Percentiles rank a stretch among this genome's conserved stretches.
phyloP scores from a whole-genome alignment of 1,140 invertebrate species.

The Hyles euphorbiae region DNA sequence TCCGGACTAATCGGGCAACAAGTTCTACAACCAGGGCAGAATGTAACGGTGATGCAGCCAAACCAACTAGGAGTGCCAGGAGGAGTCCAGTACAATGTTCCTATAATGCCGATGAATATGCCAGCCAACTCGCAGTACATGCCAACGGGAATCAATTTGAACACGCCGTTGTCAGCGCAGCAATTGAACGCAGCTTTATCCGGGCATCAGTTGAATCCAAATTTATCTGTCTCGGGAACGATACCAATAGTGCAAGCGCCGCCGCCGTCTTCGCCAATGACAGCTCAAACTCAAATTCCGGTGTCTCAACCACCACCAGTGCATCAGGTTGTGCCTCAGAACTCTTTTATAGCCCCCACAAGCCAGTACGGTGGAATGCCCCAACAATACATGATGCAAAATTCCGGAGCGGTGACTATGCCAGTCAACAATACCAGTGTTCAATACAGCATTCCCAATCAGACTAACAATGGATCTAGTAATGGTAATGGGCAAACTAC shows the following conservation, averaged over 20 bases:
- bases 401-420: constrained; percentile 45
- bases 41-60: constrained; percentile 64
- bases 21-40: constrained; percentile 57
- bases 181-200: constrained; percentile 61
- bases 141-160: constrained; percentile 57
- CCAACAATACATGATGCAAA: constrained; percentile 62
- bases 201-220: constrained; percentile 49
- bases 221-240: constrained; percentile 43
- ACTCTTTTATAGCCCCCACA: constrained; percentile 51
- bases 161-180: constrained; percentile 59
- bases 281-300: constrained; percentile 38
- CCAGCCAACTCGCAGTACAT: constrained; percentile 57
- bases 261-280: constrained; percentile 47
- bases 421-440: constrained; percentile 41
- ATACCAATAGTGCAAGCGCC: constrained; percentile 63
- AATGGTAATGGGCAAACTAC: constrained; percentile 46
- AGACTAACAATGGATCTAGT: constrained; percentile 33
- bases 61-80: constrained; percentile 57
- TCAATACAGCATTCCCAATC: constrained; percentile 53
- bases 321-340: constrained; percentile 56
- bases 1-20: constrained; percentile 55
- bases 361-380: constrained; percentile 54
- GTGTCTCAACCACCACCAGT: constrained; percentile 42
- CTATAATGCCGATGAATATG: constrained; percentile 65
- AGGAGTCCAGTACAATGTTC: constrained; percentile 63